Percentiles rank a stretch among this genome's conserved stretches.
Evolutionary conservation across 2,888 invertebrate genomes (phyloP).

Genomic region (Ormyrus rosae): DNA sequence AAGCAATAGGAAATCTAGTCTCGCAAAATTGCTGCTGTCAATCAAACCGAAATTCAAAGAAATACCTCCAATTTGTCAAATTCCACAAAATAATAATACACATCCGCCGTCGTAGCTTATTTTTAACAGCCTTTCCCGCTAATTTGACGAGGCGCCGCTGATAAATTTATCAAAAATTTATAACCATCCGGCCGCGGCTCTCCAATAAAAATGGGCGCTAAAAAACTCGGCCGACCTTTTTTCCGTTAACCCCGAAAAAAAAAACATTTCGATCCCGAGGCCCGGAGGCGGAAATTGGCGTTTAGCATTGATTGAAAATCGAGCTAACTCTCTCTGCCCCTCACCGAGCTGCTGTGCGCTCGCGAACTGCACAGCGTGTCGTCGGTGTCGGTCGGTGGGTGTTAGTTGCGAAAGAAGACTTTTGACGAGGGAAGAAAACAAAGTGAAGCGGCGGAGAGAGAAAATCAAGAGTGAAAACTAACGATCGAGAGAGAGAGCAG

Average conservation of each 20-base stretch:
- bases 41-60: not conserved
- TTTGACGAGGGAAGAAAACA: conserved; percentile 18
- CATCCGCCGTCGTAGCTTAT: too few species aligned
- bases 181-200: too few species aligned
- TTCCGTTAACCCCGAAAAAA: too few species aligned
- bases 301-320: not conserved
- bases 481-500: conserved; percentile 33
- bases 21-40: not conserved
- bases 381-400: not conserved
- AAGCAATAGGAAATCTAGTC: not conserved
- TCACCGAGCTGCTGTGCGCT: not conserved
- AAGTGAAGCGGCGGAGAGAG: conserved; percentile 16
- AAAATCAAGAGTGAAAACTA: conserved; percentile 55
- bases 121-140: too few species aligned
- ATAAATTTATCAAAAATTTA: too few species aligned
- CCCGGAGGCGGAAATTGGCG: not conserved
- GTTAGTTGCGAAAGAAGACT: conserved; percentile 20
- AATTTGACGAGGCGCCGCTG: too few species aligned
- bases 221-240: not conserved
- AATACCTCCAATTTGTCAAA: too few species aligned
- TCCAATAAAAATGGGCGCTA: not conserved
- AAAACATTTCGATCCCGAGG: too few species aligned
- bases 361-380: not conserved
- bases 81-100: too few species aligned
- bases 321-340: not conserved